A percentile compares a stretch with the other conserved stretches of the same genome.
Evolutionary conservation across 2,888 invertebrate species (phyloP).

Genomic region (Habroteleia sp.): DNA sequence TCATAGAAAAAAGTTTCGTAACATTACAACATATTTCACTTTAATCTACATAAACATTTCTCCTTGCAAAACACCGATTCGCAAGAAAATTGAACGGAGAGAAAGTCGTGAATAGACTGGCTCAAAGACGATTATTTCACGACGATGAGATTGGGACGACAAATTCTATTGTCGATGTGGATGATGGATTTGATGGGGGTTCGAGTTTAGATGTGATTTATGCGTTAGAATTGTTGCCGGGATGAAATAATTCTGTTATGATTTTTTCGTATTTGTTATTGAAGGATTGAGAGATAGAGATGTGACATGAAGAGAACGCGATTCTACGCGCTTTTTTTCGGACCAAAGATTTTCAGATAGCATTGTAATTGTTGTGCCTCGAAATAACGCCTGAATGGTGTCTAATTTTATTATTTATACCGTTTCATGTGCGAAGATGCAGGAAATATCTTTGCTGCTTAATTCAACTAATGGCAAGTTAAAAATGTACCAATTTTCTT

Average conservation of each 20-base stretch:
- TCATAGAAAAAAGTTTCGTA: too few species aligned
- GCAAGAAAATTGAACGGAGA: slow-evolving; percentile 30
- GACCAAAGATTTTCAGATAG: slow-evolving; percentile 27
- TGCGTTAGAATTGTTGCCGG: slow-evolving; percentile 34
- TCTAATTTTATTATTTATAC: slow-evolving; percentile 42
- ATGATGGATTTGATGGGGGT: slow-evolving; percentile 39
- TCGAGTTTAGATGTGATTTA: slow-evolving; percentile 44
- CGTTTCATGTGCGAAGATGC: background rate
- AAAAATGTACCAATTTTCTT: slow-evolving; percentile 2
- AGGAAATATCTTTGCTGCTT: background rate
- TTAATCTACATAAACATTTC: background rate
- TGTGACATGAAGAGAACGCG: slow-evolving; percentile 6
- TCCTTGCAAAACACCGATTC: background rate
- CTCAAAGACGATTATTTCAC: slow-evolving; percentile 40
- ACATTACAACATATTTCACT: slow-evolving; percentile 1
- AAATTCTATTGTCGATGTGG: slow-evolving; percentile 58
- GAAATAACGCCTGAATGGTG: background rate
- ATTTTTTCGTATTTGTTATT: slow-evolving; percentile 29
- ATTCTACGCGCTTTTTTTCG: slow-evolving; percentile 27
- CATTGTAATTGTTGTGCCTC: slow-evolving; percentile 32
- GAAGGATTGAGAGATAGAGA: slow-evolving; percentile 35
- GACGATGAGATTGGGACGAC: slow-evolving; percentile 36
- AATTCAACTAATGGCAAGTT: too few species aligned
- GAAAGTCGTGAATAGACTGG: slow-evolving; percentile 34
- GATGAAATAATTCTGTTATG: slow-evolving; percentile 37